These are phyloP conservation scores for Villa cingulata DNA, from an alignment of 2,888 invertebrate species.

Conservation along the genomic window DNA sequence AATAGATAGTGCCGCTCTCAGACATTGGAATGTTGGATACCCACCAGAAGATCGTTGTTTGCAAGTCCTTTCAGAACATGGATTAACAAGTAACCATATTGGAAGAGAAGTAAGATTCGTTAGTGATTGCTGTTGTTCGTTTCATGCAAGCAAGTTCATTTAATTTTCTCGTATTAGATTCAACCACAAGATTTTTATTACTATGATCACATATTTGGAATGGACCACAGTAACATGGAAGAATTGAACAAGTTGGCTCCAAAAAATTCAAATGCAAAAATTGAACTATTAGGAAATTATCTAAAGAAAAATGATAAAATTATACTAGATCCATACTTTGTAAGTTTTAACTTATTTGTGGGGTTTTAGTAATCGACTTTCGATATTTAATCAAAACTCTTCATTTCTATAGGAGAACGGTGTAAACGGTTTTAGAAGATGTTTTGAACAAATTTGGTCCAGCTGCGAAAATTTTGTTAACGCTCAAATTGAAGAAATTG, in stretches of 20 bases:
- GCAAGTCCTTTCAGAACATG: conserved; percentile 42
- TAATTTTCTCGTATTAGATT: conserved; percentile 41
- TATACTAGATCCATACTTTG: conserved; percentile 84
- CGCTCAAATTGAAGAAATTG: too few species aligned
- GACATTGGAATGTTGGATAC: conserved; percentile 72
- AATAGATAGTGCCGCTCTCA: conserved; percentile 79
- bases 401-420: conserved; percentile 22
- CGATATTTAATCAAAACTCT: conserved; percentile 1
- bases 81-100: conserved; percentile 45
- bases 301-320: conserved; percentile 60
- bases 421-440: conserved; percentile 23
- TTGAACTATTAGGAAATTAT: conserved; percentile 67
- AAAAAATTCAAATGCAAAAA: conserved; percentile 47
- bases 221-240: conserved; percentile 74
- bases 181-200: conserved; percentile 53
- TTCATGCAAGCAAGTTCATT: neutral
- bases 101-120: conserved; percentile 40
- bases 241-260: conserved; percentile 49
- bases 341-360: conserved; percentile 38
- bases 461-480: too few species aligned
- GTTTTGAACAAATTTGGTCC: conserved; percentile 23
- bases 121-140: neutral
- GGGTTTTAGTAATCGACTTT: too few species aligned
- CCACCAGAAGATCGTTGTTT: conserved; percentile 56
- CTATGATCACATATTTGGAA: conserved; percentile 83